Evolutionary conservation across 2,888 invertebrate species (phyloP).

Genomic region (Drosophila affinis): DNA sequence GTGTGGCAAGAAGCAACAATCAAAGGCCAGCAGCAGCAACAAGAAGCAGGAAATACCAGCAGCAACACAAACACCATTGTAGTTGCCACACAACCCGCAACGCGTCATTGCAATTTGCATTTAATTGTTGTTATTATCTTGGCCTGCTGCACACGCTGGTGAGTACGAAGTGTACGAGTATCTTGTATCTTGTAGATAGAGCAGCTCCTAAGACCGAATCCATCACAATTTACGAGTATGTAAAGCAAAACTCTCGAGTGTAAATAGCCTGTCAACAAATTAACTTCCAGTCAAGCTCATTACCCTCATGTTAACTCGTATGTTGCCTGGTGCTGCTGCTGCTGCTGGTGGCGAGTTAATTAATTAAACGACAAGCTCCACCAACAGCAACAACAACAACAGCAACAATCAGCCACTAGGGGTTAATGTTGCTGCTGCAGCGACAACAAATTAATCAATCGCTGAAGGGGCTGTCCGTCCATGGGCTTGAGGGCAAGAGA

Average conservation of each 20-base stretch:
- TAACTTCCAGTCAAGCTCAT: constrained; percentile 60
- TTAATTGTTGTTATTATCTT: constrained; percentile 82
- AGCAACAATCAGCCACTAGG: constrained; percentile 9
- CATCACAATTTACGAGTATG: constrained; percentile 42
- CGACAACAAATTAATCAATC: constrained; percentile 74
- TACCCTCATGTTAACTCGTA: constrained; percentile 31
- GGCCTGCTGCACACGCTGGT: constrained; percentile 81
- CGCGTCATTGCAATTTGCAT: constrained; percentile 80
- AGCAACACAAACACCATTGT: constrained; percentile 41
- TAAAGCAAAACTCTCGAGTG: constrained; percentile 57
- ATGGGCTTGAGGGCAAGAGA: constrained; percentile 20
- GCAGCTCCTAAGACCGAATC: constrained; percentile 25
- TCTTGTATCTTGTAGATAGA: constrained; percentile 33
- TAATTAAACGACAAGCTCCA: constrained; percentile 50
- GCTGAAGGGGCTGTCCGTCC: constrained; percentile 24
- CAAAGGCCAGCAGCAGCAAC: constrained; percentile 37
- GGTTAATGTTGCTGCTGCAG: constrained; percentile 39
- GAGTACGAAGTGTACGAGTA: constrained; percentile 53
- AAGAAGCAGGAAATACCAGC: constrained; percentile 41
- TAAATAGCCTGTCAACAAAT: constrained; percentile 77
- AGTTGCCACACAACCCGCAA: constrained; percentile 61
- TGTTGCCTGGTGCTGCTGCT: constrained; percentile 25
- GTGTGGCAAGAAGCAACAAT: constrained; percentile 54
- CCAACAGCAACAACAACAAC: constrained; percentile 26
- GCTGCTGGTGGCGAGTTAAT: constrained; percentile 37